phyloP scores from a whole-genome alignment of 2,888 invertebrate genomes.

The Xiphydria camelus region DNA sequence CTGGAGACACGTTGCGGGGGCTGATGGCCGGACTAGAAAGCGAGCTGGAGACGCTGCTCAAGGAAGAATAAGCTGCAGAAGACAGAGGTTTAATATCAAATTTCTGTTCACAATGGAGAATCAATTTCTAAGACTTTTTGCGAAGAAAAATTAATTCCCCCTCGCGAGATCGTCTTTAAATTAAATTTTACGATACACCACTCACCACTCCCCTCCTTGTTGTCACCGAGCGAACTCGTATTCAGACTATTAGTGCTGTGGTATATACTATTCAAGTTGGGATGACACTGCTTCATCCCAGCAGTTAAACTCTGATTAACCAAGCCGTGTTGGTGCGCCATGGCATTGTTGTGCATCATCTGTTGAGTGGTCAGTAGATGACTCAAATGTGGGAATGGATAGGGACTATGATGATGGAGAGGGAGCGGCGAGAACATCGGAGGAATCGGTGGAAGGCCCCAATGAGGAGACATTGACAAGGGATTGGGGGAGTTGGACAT shows the following conservation, averaged over 20 bases:
- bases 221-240: conserved; percentile 60
- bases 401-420: conserved; percentile 30
- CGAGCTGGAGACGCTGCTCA: conserved; percentile 60
- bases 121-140: too few relatives aligned
- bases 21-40: conserved; percentile 60
- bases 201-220: conserved; percentile 55
- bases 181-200: background rate
- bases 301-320: conserved; percentile 28
- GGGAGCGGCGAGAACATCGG: conserved; percentile 48
- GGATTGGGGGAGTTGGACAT: conserved; percentile 46
- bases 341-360: conserved; percentile 40
- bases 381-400: conserved; percentile 45
- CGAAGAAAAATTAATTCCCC: too few relatives aligned
- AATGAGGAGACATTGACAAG: conserved; percentile 46
- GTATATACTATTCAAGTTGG: conserved; percentile 58
- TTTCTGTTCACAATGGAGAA: too few relatives aligned
- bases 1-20: conserved; percentile 60
- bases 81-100: background rate
- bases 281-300: conserved; percentile 31
- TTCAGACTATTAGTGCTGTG: conserved; percentile 64
- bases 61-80: conserved; percentile 54
- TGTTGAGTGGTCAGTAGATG: conserved; percentile 52
- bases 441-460: conserved; percentile 36
- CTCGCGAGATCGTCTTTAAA: background rate
- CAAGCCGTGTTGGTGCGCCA: conserved; percentile 36